phyloP scores from a whole-genome alignment of 1,140 invertebrate genomes.

The Cataglyphis hispanica region DNA sequence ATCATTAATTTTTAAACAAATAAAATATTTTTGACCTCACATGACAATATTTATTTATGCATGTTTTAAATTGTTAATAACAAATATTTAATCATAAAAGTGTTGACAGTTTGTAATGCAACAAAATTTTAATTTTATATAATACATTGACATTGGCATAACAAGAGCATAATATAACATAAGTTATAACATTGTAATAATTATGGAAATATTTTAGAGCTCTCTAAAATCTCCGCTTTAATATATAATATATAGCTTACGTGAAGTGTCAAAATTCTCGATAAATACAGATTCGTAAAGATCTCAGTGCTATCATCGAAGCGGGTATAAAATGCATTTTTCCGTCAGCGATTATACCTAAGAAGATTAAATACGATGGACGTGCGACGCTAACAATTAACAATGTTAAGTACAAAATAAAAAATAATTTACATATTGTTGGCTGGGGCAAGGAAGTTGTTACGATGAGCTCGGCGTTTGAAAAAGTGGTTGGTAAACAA shows the following conservation, averaged over 20 bases:
- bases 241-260: background rate
- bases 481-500: slow-evolving; percentile 75
- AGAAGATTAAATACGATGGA: slow-evolving; percentile 77
- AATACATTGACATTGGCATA: background rate
- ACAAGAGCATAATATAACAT: background rate
- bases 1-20: too few species aligned
- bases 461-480: slow-evolving; percentile 72
- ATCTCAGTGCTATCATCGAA: slow-evolving; percentile 71
- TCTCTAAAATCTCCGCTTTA: background rate
- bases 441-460: slow-evolving; percentile 78
- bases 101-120: too few species aligned
- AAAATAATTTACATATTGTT: slow-evolving; percentile 77
- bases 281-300: slow-evolving; percentile 70
- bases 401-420: slow-evolving; percentile 72
- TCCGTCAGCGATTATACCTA: slow-evolving; percentile 65
- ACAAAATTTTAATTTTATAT: background rate
- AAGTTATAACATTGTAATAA: background rate
- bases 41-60: too few species aligned
- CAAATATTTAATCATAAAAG: too few species aligned
- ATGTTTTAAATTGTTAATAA: too few species aligned
- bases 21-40: too few species aligned
- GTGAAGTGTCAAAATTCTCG: background rate
- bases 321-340: slow-evolving; percentile 73
- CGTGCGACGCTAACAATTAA: slow-evolving; percentile 67
- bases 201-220: background rate